Conservation (phyloP, 2,113 vertebrate species). For the Paramormyrops kingsleyae region DNA sequence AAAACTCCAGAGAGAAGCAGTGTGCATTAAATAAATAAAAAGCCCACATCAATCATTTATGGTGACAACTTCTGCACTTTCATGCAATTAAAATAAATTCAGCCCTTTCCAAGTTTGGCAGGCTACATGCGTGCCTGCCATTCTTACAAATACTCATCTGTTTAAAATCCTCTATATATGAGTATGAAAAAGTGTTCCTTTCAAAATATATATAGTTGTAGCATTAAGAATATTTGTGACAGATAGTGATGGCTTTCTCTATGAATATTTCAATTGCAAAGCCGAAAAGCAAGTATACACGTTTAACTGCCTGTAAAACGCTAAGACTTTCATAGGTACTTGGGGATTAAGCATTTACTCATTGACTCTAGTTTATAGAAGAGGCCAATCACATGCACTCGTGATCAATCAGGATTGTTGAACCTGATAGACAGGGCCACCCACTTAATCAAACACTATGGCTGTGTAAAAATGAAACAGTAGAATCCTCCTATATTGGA, state of each 20-base stretch:
- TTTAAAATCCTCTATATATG: not conserved
- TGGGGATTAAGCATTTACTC: not conserved
- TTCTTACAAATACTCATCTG: not conserved
- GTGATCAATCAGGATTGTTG: not conserved
- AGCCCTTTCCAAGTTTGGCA: not conserved
- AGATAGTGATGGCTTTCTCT: not conserved
- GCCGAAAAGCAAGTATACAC: not conserved
- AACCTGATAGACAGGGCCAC: not conserved
- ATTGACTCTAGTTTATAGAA: not conserved
- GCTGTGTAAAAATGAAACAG: not conserved
- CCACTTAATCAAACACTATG: not conserved
- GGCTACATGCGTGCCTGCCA: not conserved
- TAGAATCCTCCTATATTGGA: not conserved
- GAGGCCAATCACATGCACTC: not conserved
- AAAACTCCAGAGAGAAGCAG: not conserved
- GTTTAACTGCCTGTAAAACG: not conserved
- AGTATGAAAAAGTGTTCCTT: not conserved
- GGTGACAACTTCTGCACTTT: not conserved
- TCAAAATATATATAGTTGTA: not conserved
- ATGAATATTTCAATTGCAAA: not conserved
- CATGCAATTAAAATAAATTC: not conserved
- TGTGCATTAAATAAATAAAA: constrained; percentile 1
- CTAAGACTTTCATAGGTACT: not conserved
- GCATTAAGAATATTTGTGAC: not conserved
- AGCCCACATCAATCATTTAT: not conserved